Base-by-base conservation (phyloP, 2,888 invertebrate species). In the Andricus quercusramuli region DNA sequence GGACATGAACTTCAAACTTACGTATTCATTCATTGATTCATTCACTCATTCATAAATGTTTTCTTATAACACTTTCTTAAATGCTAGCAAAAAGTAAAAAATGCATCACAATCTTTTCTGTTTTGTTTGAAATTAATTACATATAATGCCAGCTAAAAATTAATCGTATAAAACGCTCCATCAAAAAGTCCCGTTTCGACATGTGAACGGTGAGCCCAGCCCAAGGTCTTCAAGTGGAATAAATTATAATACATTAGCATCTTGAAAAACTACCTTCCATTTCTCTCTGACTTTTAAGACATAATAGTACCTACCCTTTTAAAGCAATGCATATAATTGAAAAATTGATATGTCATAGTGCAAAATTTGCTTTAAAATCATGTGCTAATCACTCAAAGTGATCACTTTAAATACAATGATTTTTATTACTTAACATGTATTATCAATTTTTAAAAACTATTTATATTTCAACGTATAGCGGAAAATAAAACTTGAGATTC, bases 241-340 rank as follows among this genome's bases (percentile, higher is more conserved):
- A 67, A 67, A 67, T 67, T 67, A 41, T 41, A 67, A 67, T 37
- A 67, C 41, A 67, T 67, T 67, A 67, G 8, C 67, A 67, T 37
- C n/a, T 22, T 67, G 37, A 67, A 67, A 67, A 37, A 41, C 41
- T 67, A 67, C 67, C 37, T 41, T 67, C 41, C 67, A 67, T 67
- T 67, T 67, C 37, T 41, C 37, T 41, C n/a, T 67, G 9, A n/a
- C 37, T 41, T 67, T 67, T 41, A 22, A 67, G 37, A 67, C n/a
- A 20, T 67, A 67, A 66, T 20, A 64, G 56, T n/a, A 62, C 11
- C 62, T 62, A 15, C 62, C 62, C 62, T 62, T 62, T 62, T 29
- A 22, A 62, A 29, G 15, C 62, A 13, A 62, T 15, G 62, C 17
- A 25, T 29, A 62, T 13, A 62, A 62, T 25, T 62, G 15, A 62